Percentiles rank a stretch among this genome's conserved stretches.
Conservation (phyloP, 1,140 invertebrate genomes). For the Philopotamus ludificatus region DNA sequence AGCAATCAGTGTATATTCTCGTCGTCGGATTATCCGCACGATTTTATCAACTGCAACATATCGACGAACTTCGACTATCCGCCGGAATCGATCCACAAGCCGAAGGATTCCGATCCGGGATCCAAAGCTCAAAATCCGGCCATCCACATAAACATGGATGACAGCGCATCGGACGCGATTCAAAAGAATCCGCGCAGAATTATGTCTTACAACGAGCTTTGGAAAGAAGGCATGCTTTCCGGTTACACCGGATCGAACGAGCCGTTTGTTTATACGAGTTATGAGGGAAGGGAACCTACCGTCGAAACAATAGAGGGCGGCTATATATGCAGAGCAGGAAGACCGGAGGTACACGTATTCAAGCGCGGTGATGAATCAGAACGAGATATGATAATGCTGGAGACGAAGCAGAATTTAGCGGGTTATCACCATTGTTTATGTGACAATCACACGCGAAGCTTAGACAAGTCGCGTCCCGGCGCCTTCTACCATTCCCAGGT, state of each 20-base stretch:
- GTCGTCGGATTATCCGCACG: constrained; percentile 46
- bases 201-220: constrained; percentile 37
- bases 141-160: constrained; percentile 22
- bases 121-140: not conserved
- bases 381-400: constrained; percentile 47
- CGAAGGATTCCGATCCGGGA: constrained; percentile 10
- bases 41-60: constrained; percentile 35
- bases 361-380: constrained; percentile 42
- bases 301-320: constrained; percentile 36
- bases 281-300: constrained; percentile 31
- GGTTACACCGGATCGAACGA: constrained; percentile 30
- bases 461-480: constrained; percentile 48
- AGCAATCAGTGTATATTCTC: constrained; percentile 52
- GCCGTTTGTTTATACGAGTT: constrained; percentile 27
- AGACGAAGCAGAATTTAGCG: constrained; percentile 44
- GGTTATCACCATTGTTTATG: constrained; percentile 45
- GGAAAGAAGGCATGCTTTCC: constrained; percentile 33
- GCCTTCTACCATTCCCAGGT: constrained; percentile 54
- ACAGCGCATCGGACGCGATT: not conserved
- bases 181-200: constrained; percentile 22
- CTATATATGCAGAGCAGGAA: constrained; percentile 41
- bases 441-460: constrained; percentile 48
- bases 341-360: constrained; percentile 48
- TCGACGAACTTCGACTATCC: constrained; percentile 34
- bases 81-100: constrained; percentile 26